Evolutionary conservation across 1,140 invertebrate species (phyloP).

Genomic region (Magallana ariakensis): DNA sequence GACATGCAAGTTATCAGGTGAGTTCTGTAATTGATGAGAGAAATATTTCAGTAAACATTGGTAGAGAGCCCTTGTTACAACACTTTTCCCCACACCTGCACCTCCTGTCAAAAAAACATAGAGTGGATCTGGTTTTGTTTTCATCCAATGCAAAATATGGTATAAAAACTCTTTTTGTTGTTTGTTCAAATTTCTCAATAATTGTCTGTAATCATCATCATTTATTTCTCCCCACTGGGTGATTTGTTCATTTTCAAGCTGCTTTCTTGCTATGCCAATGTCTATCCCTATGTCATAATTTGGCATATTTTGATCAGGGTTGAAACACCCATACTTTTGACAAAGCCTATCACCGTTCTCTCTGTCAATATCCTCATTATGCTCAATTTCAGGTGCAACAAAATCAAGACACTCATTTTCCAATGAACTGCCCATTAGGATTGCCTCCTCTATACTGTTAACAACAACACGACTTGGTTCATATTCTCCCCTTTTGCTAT

Average conservation of each 20-base stretch:
- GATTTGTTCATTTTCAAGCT: conserved; percentile 10
- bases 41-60: conserved; percentile 51
- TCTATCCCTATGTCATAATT: conserved; percentile 16
- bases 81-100: conserved; percentile 63
- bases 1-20: conserved; percentile 46
- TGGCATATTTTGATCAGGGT: conserved; percentile 32
- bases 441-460: no score
- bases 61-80: conserved; percentile 53
- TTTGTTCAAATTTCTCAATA: conserved; percentile 34
- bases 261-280: conserved; percentile 12
- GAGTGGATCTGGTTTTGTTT: conserved; percentile 42
- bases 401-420: background rate
- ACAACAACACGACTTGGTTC: no score
- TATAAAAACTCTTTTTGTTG: conserved; percentile 51
- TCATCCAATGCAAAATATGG: conserved; percentile 49
- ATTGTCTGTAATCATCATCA: conserved; percentile 38
- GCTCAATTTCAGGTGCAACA: conserved; percentile 41
- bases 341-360: background rate
- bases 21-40: conserved; percentile 1
- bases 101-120: conserved; percentile 55
- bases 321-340: conserved; percentile 10
- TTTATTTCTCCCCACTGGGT: conserved; percentile 6
- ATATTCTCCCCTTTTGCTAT: no score
- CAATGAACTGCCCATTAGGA: no score
- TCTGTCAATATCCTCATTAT: conserved; percentile 25